Base-by-base conservation (phyloP, 2,797 vertebrate species). In the Yasuhikotakia modesta region DNA sequence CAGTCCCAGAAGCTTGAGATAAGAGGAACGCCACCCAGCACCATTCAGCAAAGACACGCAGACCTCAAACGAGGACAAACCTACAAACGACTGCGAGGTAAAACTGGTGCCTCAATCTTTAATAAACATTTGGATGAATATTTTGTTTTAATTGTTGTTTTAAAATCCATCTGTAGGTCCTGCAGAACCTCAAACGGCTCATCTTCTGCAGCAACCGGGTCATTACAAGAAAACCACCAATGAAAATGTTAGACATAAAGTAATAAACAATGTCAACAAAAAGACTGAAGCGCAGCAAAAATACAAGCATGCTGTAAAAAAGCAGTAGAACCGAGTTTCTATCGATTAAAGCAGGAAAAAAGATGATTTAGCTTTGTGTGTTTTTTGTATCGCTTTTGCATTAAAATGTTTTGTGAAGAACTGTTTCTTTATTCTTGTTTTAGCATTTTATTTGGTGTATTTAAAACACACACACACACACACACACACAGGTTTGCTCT, bases 61-160 rank as follows among this genome's bases (percentile, higher is more conserved):
- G 79, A 75, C 43, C 14, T 3, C 0, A 0, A 79, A 55, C 64
- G 73, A 83, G 86, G 58, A 0, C 0, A 0, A 10, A 73, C 84
- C 30, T 84, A 84, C 52, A 86, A 84, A 79, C 79, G 74, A 67
- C 16, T 73, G 76, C 80, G 78, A 87, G 89, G 90, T 90, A 71
- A 84, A 84, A 46, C 30, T 5, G 11, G 16, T 52, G 16, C 45
- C 5, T 48, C 1, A n/a, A n/a, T n/a, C n/a, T n/a, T n/a, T n/a
- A n/a, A n/a, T n/a, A n/a, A n/a, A n/a, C n/a, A n/a, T n/a, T n/a
- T n/a, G n/a, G n/a, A n/a, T n/a, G n/a, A n/a, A n/a, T n/a, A n/a
- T n/a, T 46, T n/a, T 11, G 17, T 35, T 76, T 50, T 17, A 69
- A 69, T 60, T 58, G n/a, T 35, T 16, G 35, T 63, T 48, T 60